Base-by-base conservation (phyloP, 2,797 vertebrate species). In the Lindbergichthys nudifrons region DNA sequence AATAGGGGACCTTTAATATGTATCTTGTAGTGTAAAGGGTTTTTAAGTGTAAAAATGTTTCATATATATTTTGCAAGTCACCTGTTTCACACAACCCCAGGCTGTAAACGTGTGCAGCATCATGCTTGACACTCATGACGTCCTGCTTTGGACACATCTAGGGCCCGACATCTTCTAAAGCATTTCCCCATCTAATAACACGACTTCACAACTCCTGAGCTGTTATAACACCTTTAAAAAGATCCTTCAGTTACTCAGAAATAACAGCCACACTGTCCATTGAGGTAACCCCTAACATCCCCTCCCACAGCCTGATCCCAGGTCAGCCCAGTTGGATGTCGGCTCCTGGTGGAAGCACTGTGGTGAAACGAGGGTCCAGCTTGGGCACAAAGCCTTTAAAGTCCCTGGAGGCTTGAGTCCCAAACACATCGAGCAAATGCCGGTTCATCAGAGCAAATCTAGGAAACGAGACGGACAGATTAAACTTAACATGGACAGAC, bases 391-490 rank as follows among this genome's bases (percentile, higher is more conserved):
- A 98, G 90, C 93, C 95, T 85, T 94, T 93, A 91, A 99, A 99
- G 80, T 96, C 86, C 91, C 93, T 96, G 62, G 98, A 98, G 30
- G 98, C 97, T 81, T 96, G 92, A 26, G 98, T 98, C 57, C 96
- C 97, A 83, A 99, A 99, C 47, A 94, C 93, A 79, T 99, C 98
- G 54, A 99, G 94, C 82, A 93, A 87, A 84, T 95, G 95, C 73
- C 98, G 93, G 92, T 99, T 98, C 96, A 99, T 99, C 77, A 97
- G 53, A 51, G 95, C 96, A 92, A 99, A 99, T 90, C 98, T 99
- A 65, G 18, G 19, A 48, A 58, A 32, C n/a, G 3, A 81, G 62
- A 75, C 73, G 90, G 69, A 39, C 36, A 53, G 51, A 39, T 21
- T 39, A 46, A 7, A 36, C 15, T 10, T 9, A 14, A 63, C 10